phyloP scores from a whole-genome alignment of 2,113 vertebrate species.

The Excalfactoria chinensis region DNA sequence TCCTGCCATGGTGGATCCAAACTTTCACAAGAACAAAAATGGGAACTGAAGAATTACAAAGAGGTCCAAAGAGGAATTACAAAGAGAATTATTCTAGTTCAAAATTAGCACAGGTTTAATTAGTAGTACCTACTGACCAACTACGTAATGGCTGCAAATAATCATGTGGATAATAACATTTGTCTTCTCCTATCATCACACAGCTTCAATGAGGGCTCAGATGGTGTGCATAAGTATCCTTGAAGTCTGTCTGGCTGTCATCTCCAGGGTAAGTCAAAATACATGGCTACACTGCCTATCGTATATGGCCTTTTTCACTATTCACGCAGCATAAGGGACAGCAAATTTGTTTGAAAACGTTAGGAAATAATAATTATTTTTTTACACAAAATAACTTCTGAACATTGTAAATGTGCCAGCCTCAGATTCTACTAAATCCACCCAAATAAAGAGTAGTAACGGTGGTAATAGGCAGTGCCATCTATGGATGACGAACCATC shows the following conservation, averaged over 20 bases:
- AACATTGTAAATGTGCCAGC: neutral
- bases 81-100: neutral
- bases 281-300: neutral
- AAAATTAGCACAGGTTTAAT: neutral
- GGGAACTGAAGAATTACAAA: neutral
- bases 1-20: neutral
- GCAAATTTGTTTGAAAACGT: neutral
- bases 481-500: neutral
- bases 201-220: neutral
- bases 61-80: too few relatives aligned
- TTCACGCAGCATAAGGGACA: neutral
- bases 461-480: neutral
- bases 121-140: neutral
- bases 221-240: neutral
- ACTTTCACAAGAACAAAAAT: neutral
- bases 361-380: neutral
- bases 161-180: neutral
- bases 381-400: neutral
- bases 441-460: neutral
- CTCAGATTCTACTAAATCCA: neutral
- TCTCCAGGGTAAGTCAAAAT: conserved; percentile 23
- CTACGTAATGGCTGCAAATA: neutral
- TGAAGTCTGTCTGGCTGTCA: conserved; percentile 20
- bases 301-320: neutral
- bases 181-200: neutral